Evolutionary conservation across 2,888 invertebrate species (phyloP), one percentile per base, ranked within the genome.

Genomic region (Andrena bicolor): DNA sequence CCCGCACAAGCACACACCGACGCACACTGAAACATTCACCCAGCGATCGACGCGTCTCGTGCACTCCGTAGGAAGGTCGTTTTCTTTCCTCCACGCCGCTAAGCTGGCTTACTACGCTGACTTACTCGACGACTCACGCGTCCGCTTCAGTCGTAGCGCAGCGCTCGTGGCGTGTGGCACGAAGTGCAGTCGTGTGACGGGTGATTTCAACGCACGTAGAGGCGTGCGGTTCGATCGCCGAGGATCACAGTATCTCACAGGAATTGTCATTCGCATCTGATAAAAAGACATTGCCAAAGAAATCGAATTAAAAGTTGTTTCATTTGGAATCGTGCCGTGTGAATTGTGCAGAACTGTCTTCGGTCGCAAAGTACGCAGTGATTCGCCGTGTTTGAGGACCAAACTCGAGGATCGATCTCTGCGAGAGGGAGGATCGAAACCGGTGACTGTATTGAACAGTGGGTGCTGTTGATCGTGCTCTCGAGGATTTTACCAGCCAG

Each of bases 51-150:
- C 61, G 73, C 23, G 63, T 76, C 78, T 71, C 73, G 77, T 80
- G 23, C 72, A 58, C 81, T 76, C 78, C 73, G 84, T 86, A 87
- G 90, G 91, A 92, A 91, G 92, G 92, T 92, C 92, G 90, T 91
- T 90, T 89, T 90, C 90, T 89, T 90, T 91, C 92, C 88, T 90
- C 81, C 72, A 66, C 82, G 53, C 75, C 80, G 60, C 82, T 82
- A 78, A 73, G 73, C 78, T 35, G 23, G 80, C 70, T 86, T 81
- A 85, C 84, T 86, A 88, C 79, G 75, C 48, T 77, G 53, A 68
- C 71, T 70, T 78, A 78, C 85, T 76, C 76, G 71, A 48, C 56
- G 41, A 56, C 78, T 76, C 75, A 74, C 71, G 79, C 79, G 77
- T 77, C 70, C 56, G 35, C 75, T 66, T 84, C 91, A 92, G 92